Conservation (phyloP, 2,113 vertebrate genomes). For the Pheucticus melanocephalus region DNA sequence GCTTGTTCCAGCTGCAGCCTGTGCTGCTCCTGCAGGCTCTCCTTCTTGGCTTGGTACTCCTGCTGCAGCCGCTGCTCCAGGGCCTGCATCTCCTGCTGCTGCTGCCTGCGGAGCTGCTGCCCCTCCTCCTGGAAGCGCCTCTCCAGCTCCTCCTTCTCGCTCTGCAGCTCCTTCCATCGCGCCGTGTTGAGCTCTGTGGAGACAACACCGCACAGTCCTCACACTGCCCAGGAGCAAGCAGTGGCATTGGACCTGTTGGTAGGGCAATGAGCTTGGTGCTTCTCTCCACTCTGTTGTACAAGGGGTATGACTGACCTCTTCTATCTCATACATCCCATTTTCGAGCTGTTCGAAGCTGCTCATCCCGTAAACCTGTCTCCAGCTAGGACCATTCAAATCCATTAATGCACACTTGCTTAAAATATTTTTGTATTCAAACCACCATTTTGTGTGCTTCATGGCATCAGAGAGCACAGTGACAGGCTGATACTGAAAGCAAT, state of each 20-base stretch:
- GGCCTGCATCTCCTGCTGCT: slow-evolving; percentile 80
- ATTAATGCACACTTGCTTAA: neutral
- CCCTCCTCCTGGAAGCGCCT: slow-evolving; percentile 81
- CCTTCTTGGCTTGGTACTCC: slow-evolving; percentile 67
- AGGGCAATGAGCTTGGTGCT: neutral
- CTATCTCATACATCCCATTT: neutral
- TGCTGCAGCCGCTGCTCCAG: slow-evolving; percentile 81
- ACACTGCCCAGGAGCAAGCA: fast-evolving
- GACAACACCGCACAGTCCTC: neutral
- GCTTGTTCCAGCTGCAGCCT: slow-evolving; percentile 59
- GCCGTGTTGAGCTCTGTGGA: slow-evolving; percentile 80
- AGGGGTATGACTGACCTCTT: neutral
- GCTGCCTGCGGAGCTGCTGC: slow-evolving; percentile 75
- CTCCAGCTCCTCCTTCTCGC: slow-evolving; percentile 90
- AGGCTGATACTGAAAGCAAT: neutral
- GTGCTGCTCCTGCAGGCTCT: slow-evolving; percentile 77
- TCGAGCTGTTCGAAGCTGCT: neutral
- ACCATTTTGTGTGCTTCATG: neutral
- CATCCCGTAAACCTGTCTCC: neutral
- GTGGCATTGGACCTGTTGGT: neutral
- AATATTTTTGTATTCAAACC: neutral
- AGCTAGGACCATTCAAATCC: neutral
- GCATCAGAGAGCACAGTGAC: neutral
- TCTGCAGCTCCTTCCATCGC: slow-evolving; percentile 85
- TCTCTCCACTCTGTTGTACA: fast-evolving